Percentiles rank a stretch among this genome's conserved stretches.
Evolutionary conservation across 2,888 invertebrate genomes (phyloP).

Genomic region (Sisyra nigra): DNA sequence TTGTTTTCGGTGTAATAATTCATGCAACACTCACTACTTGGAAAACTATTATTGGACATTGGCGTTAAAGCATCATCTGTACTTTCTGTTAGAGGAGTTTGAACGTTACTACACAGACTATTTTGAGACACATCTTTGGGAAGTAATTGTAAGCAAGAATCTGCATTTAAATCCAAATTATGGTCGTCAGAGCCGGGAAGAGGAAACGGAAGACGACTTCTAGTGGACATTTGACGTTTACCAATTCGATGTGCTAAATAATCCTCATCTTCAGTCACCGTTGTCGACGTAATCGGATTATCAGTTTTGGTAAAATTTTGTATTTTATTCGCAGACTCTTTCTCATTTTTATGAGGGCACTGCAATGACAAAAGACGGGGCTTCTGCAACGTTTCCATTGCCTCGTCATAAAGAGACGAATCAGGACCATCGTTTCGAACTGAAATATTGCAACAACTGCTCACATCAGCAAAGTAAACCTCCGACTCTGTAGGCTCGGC

Average conservation of each 20-base stretch:
- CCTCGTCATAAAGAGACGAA: conserved; percentile 39
- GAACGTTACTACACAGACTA: conserved; percentile 23
- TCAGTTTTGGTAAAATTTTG: conserved; percentile 21
- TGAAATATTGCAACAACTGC: conserved; percentile 66
- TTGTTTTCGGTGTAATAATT: conserved; percentile 21
- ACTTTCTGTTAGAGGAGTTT: conserved; percentile 27
- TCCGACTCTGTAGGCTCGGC: conserved; percentile 59
- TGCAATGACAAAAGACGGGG: conserved; percentile 24
- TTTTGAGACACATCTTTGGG: conserved; percentile 25
- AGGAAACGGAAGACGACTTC: conserved; percentile 39
- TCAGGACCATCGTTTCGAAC: conserved; percentile 37
- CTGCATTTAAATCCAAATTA: conserved; percentile 4
- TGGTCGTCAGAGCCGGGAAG: conserved; percentile 26
- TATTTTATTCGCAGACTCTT: conserved; percentile 16
- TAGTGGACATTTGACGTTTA: conserved; percentile 38
- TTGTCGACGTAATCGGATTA: conserved; percentile 15
- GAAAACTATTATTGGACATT: conserved; percentile 15
- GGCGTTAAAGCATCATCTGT: conserved; percentile 26
- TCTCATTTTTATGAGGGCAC: conserved; percentile 24
- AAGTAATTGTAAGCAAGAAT: conserved; percentile 10
- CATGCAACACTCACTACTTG: conserved; percentile 18
- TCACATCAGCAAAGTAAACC: conserved; percentile 74
- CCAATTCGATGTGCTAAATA: conserved; percentile 38
- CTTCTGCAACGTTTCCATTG: conserved; percentile 26
- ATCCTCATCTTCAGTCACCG: conserved; percentile 32